Conservation (phyloP, 2,888 invertebrate genomes). For the Drosophila antonietae region DNA sequence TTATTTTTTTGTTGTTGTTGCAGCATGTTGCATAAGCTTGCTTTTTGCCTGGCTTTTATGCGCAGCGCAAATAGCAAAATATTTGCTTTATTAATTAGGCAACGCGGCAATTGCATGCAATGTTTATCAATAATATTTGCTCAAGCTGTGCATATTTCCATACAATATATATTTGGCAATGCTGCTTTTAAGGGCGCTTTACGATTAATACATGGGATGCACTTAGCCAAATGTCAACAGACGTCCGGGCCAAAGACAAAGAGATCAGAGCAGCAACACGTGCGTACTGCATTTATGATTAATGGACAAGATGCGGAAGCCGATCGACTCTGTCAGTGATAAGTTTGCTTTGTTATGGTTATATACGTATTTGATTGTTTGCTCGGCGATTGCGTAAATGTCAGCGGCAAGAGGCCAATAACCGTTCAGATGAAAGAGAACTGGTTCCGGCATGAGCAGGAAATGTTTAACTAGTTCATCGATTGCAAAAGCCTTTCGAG, state of each 20-base stretch:
- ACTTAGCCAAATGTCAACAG: conserved; percentile 56
- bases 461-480: conserved; percentile 31
- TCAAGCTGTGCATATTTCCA: conserved; percentile 37
- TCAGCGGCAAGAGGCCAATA: conserved; percentile 33
- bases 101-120: conserved; percentile 40
- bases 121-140: conserved; percentile 67
- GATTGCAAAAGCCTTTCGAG: conserved; percentile 33
- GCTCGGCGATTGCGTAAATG: conserved; percentile 42
- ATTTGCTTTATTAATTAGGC: conserved; percentile 80
- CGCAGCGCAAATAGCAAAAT: conserved; percentile 66
- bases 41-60: conserved; percentile 55
- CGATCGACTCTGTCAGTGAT: conserved; percentile 27
- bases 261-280: conserved; percentile 18
- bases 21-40: conserved; percentile 52
- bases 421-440: conserved; percentile 29
- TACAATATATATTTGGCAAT: conserved; percentile 64
- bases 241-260: conserved; percentile 23
- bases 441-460: conserved; percentile 35
- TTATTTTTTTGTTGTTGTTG: conserved; percentile 15
- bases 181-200: conserved; percentile 36
- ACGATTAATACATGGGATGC: conserved; percentile 44
- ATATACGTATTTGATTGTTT: conserved; percentile 31
- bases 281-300: conserved; percentile 42
- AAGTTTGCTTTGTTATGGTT: conserved; percentile 34
- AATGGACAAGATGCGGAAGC: conserved; percentile 53